Evolutionary conservation across 35 echinoderm and acorn worm genomes (phyloP).

Genomic region (Holothuria glaberrima): DNA sequence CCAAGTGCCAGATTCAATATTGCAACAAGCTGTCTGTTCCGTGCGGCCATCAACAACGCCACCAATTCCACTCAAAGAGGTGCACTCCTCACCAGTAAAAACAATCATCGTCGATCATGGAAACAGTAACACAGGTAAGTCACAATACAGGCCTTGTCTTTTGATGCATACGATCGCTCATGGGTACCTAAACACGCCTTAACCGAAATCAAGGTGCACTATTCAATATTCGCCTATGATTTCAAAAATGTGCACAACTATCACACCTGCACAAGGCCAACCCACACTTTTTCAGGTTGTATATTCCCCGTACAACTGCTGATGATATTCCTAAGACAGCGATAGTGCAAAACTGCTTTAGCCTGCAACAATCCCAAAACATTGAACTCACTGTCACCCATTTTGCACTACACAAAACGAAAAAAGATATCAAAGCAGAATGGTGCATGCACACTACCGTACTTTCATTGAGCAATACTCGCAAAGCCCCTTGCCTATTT

Average conservation of each 20-base stretch:
- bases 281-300: too few species aligned
- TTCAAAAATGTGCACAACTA: too few species aligned
- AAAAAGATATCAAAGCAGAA: background rate
- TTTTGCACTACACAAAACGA: background rate
- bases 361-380: too few species aligned
- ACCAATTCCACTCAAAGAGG: background rate
- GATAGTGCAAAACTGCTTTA: too few species aligned
- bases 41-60: background rate
- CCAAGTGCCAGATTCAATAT: background rate
- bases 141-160: constrained; percentile 6
- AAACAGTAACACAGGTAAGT: constrained; percentile 6
- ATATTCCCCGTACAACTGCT: too few species aligned
- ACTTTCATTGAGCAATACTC: background rate
- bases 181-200: too few species aligned
- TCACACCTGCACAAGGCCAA: too few species aligned
- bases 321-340: too few species aligned
- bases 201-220: too few species aligned
- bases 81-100: background rate
- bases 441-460: background rate
- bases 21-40: background rate
- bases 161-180: too few species aligned
- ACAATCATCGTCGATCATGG: background rate
- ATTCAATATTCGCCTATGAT: too few species aligned
- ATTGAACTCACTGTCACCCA: background rate
- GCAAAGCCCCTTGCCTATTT: background rate